A percentile compares a stretch with the other conserved stretches of the same genome.
phyloP scores from a whole-genome alignment of 2,113 vertebrate species.

The Morphnarchus princeps region DNA sequence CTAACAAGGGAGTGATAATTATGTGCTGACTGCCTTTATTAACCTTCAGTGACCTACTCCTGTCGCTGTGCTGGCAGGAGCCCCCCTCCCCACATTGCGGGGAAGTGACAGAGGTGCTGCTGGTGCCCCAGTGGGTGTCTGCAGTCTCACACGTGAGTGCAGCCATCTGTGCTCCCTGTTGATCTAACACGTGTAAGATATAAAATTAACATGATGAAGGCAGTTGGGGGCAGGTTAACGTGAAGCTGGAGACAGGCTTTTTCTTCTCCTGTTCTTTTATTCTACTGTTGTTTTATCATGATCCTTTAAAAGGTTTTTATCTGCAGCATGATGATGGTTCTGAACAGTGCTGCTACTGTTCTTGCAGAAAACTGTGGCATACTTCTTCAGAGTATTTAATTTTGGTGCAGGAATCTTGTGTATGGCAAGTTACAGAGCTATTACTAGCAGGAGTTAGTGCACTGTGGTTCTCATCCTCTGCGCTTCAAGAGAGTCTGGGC shows the following conservation, averaged over 20 bases:
- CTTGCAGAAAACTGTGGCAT: neutral
- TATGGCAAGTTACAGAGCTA: neutral
- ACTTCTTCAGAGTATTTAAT: neutral
- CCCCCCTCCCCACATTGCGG: neutral
- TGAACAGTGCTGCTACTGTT: neutral
- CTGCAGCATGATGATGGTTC: neutral
- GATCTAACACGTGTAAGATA: neutral
- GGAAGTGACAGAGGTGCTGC: slow-evolving; percentile 6
- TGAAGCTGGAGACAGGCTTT: neutral
- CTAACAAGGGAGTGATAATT: slow-evolving; percentile 6
- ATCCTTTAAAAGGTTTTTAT: neutral
- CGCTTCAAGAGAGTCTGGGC: neutral
- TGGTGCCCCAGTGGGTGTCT: neutral
- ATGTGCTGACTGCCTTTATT: slow-evolving; percentile 11
- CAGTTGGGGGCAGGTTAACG: neutral
- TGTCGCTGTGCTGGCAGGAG: neutral
- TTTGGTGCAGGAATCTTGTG: neutral
- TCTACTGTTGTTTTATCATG: neutral
- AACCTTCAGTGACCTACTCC: neutral
- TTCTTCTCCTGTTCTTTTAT: neutral
- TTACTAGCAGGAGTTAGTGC: neutral
- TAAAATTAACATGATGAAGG: slow-evolving; percentile 18
- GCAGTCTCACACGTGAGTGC: neutral
- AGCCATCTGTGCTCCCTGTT: slow-evolving; percentile 37
- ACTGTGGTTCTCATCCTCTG: neutral